phyloP scores from a whole-genome alignment of 2,113 vertebrate species.

The Ailuropoda melanoleuca region DNA sequence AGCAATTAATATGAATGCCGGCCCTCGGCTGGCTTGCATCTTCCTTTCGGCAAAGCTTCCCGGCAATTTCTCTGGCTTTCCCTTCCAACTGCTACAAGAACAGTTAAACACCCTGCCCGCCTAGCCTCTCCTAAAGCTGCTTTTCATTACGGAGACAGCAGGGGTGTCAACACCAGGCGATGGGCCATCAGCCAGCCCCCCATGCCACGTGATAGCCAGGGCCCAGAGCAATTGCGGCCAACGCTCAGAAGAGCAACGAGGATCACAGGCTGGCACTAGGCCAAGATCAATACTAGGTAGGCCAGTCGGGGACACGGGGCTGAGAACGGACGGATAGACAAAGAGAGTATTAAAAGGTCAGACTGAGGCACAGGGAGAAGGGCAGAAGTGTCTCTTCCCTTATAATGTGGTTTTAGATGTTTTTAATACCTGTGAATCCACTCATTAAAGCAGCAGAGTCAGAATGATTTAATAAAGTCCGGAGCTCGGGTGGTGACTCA shows the following conservation, averaged over 20 bases:
- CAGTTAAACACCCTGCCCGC: background rate
- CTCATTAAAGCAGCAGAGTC: background rate
- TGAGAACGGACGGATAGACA: background rate
- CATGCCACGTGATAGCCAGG: background rate
- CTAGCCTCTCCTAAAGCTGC: background rate
- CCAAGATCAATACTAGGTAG: background rate
- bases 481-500: slow-evolving; percentile 2
- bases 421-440: background rate
- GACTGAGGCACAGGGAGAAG: background rate
- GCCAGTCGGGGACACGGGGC: background rate
- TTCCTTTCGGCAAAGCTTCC: background rate
- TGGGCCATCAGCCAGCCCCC: background rate
- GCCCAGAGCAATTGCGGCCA: background rate
- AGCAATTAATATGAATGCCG: background rate
- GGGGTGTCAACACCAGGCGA: background rate
- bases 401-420: background rate
- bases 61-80: background rate
- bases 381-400: background rate
- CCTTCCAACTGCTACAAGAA: background rate
- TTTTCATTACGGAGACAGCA: slow-evolving; percentile 35
- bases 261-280: background rate
- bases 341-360: background rate
- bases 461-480: background rate
- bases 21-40: background rate
- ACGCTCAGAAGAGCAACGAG: background rate